These are phyloP conservation scores for Phallusia fumigata DNA, from an alignment of 23 tunicate species.

Conservation along the genomic window DNA sequence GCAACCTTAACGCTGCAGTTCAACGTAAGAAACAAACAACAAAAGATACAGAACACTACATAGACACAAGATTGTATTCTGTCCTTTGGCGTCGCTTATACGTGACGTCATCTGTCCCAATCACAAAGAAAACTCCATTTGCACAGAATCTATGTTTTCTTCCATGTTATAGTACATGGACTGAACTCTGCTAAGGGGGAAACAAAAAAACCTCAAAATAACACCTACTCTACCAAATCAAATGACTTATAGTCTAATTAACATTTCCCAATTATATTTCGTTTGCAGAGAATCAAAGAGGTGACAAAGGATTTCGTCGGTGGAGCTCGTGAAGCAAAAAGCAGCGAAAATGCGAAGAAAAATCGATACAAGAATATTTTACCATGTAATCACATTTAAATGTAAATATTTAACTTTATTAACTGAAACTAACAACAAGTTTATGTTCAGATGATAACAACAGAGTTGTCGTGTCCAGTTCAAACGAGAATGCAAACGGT, in stretches of 20 bases:
- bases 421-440: not conserved
- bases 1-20: not conserved
- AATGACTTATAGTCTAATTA: too few relatives aligned
- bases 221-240: too few relatives aligned
- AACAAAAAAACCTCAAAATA: too few relatives aligned
- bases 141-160: too few relatives aligned
- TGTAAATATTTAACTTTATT: not conserved
- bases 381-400: conserved; percentile 9
- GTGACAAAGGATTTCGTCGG: not conserved
- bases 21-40: not conserved
- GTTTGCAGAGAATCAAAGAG: conserved; percentile 2
- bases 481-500: conserved; percentile 9
- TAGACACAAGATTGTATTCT: too few relatives aligned
- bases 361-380: conserved; percentile 33
- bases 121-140: too few relatives aligned
- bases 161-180: too few relatives aligned
- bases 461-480: not conserved
- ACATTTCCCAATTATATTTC: not conserved
- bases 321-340: not conserved
- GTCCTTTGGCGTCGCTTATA: too few relatives aligned
- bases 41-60: too few relatives aligned
- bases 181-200: too few relatives aligned
- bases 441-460: conserved; percentile 10
- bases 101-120: too few relatives aligned
- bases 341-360: conserved; percentile 23